Conservation (phyloP, 2,888 invertebrate species). For the Cyclophora albipunctata region DNA sequence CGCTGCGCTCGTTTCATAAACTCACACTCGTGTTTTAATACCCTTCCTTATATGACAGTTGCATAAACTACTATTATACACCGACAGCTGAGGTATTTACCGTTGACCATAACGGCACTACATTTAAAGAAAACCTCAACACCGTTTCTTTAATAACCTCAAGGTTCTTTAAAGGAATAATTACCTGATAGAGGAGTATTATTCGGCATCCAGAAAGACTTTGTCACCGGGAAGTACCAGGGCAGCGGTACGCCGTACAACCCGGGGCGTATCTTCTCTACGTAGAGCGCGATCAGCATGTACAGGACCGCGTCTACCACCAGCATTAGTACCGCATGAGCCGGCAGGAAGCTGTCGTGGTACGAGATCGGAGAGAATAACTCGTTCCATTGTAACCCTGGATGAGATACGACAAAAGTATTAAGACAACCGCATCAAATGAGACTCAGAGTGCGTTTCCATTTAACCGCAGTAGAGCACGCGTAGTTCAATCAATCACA, state of each 20-base stretch:
- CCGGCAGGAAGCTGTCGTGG: constrained; percentile 82
- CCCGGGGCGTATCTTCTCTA: constrained; percentile 91
- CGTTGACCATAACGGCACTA: too few species aligned
- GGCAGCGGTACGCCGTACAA: constrained; percentile 87
- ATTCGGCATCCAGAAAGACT: constrained; percentile 71
- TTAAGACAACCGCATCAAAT: not conserved
- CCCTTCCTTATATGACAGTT: too few species aligned
- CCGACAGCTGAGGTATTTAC: too few species aligned
- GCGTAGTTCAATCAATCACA: too few species aligned
- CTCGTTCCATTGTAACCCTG: constrained; percentile 79
- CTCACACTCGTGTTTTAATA: too few species aligned
- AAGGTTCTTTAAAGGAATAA: too few species aligned
- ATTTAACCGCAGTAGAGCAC: too few species aligned
- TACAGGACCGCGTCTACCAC: constrained; percentile 82
- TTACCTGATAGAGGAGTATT: constrained; percentile 43
- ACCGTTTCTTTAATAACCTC: too few species aligned
- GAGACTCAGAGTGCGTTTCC: too few species aligned
- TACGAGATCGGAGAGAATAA: constrained; percentile 79
- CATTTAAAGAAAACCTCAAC: too few species aligned
- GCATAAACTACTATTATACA: too few species aligned
- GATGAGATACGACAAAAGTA: constrained; percentile 3
- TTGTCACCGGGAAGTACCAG: constrained; percentile 87
- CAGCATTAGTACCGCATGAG: constrained; percentile 82
- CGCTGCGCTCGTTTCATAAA: too few species aligned
- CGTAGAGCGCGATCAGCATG: constrained; percentile 85